Percentiles rank a stretch among this genome's conserved stretches.
phyloP scores from a whole-genome alignment of 53 echinoderm and acorn worm genomes.

The Echinometra lucunter region DNA sequence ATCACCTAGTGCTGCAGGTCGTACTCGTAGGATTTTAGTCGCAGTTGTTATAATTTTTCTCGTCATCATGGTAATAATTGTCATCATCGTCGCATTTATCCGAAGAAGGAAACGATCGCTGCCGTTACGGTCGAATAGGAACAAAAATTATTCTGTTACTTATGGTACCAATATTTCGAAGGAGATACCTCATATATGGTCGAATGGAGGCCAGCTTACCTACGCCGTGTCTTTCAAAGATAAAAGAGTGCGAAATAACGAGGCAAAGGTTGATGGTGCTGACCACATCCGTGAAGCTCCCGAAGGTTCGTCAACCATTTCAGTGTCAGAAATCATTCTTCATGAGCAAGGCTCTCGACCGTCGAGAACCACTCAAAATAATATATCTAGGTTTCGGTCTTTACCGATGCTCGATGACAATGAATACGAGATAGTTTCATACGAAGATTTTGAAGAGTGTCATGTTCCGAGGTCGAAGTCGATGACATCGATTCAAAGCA shows the following conservation, averaged over 20 bases:
- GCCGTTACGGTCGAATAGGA: neutral
- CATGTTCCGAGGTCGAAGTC: constrained; percentile 31
- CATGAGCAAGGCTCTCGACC: neutral
- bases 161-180: constrained; percentile 41
- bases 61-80: constrained; percentile 3
- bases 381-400: constrained; percentile 35
- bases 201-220: neutral
- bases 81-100: neutral
- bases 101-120: constrained; percentile 4
- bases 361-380: neutral
- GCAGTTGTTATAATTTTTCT: constrained; percentile 23
- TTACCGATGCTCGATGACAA: neutral
- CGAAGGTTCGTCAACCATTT: neutral
- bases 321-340: neutral
- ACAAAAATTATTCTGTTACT: neutral
- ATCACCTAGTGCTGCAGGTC: neutral
- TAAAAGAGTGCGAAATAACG: constrained; percentile 1
- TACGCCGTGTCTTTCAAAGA: constrained; percentile 58
- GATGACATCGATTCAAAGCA: constrained; percentile 23
- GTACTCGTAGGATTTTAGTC: neutral
- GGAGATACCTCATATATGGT: neutral
- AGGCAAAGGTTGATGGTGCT: neutral
- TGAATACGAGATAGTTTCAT: constrained; percentile 28
- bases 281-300: neutral
- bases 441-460: neutral